phyloP scores from a whole-genome alignment of 1,140 invertebrate species.

The Papilio xuthus region DNA sequence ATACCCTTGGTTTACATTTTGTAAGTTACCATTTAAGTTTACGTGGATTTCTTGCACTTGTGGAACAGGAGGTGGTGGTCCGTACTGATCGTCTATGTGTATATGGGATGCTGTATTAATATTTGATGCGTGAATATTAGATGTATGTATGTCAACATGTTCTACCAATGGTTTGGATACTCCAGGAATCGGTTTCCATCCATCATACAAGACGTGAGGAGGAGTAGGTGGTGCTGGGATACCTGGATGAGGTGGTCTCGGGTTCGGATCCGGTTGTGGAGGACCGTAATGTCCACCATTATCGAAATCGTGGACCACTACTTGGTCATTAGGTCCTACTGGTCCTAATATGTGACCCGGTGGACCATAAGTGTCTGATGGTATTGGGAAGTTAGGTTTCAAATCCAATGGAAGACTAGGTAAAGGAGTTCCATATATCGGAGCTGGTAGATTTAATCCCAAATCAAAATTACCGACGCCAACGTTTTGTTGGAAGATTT shows the following conservation, averaged over 20 bases:
- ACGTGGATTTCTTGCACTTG: conserved; percentile 60
- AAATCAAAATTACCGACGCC: conserved; percentile 63
- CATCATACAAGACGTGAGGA: conserved; percentile 89
- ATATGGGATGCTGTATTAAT: conserved; percentile 37
- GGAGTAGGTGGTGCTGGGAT: conserved; percentile 88
- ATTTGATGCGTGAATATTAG: conserved; percentile 9
- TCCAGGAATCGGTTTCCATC: conserved; percentile 91
- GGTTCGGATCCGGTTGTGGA: conserved; percentile 80
- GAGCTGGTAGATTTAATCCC: conserved; percentile 73
- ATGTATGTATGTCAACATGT: conserved; percentile 44
- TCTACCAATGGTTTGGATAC: conserved; percentile 64
- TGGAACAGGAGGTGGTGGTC: conserved; percentile 62
- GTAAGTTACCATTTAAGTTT: conserved; percentile 56
- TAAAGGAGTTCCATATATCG: conserved; percentile 77
- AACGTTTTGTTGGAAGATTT: conserved; percentile 45
- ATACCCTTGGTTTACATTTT: conserved; percentile 50
- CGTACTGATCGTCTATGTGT: conserved; percentile 63
- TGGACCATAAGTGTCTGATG: conserved; percentile 75
- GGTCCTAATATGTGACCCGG: conserved; percentile 70
- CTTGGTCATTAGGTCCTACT: conserved; percentile 68
- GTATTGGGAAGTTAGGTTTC: conserved; percentile 77
- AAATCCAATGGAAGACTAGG: conserved; percentile 76
- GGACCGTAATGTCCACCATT: conserved; percentile 80
- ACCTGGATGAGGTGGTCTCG: conserved; percentile 83
- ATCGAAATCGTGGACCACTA: conserved; percentile 63